Percentiles rank a stretch among this genome's conserved stretches.
These are phyloP conservation scores for Lasioglossum baleicum DNA, from an alignment of 1,140 invertebrate genomes.

Conservation along the genomic window DNA sequence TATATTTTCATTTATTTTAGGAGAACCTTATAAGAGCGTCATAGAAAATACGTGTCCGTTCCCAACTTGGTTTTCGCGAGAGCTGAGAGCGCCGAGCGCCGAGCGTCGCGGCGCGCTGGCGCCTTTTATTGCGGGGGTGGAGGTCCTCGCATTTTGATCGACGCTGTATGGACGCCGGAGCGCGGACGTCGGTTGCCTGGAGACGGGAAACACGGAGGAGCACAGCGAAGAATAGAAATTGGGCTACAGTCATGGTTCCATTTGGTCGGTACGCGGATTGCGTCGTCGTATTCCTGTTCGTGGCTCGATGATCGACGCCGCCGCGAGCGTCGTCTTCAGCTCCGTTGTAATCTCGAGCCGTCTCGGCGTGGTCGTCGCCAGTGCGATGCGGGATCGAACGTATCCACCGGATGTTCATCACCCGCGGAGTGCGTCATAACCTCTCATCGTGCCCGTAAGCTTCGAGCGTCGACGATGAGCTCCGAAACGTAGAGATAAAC, in stretches of 20 bases:
- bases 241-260: conserved; percentile 45
- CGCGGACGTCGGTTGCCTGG: conserved; percentile 52
- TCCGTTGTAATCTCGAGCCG: too few relatives aligned
- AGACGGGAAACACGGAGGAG: conserved; percentile 56
- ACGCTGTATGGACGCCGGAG: background rate
- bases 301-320: conserved; percentile 6
- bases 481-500: background rate
- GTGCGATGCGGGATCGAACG: background rate
- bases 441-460: conserved; percentile 15
- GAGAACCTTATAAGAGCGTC: too few relatives aligned
- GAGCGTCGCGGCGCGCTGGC: too few relatives aligned
- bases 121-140: too few relatives aligned
- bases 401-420: background rate
- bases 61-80: too few relatives aligned
- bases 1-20: too few relatives aligned
- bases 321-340: background rate
- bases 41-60: too few relatives aligned
- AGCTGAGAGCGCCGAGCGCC: too few relatives aligned
- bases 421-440: conserved; percentile 19
- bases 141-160: background rate
- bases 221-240: conserved; percentile 22
- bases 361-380: too few relatives aligned
- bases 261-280: conserved; percentile 33
- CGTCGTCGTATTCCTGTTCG: background rate
- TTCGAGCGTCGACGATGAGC: background rate